phyloP scores from a whole-genome alignment of 2,113 vertebrate genomes.

The Castor canadensis region DNA sequence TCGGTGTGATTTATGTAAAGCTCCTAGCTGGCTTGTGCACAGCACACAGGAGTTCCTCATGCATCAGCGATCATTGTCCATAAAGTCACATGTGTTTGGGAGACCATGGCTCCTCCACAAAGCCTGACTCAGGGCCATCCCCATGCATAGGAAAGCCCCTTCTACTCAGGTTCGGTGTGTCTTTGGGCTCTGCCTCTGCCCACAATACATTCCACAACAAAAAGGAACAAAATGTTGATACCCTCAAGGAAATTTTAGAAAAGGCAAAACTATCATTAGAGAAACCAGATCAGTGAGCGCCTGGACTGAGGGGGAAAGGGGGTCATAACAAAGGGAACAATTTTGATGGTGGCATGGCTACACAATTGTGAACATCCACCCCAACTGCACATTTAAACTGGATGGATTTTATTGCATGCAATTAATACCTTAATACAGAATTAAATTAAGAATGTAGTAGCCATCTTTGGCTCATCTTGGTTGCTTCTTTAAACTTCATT shows the following conservation, averaged over 20 bases:
- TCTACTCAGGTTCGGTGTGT: accelerated
- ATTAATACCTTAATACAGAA: background rate
- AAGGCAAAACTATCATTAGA: background rate
- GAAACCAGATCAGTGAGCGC: background rate
- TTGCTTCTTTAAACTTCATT: background rate
- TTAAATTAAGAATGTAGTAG: background rate
- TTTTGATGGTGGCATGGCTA: background rate
- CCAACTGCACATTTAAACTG: background rate
- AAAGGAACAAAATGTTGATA: background rate
- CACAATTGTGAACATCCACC: background rate
- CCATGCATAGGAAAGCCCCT: background rate
- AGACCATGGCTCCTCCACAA: background rate
- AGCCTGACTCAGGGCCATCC: background rate
- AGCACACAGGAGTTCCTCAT: background rate
- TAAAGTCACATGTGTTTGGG: accelerated
- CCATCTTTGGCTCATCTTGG: background rate
- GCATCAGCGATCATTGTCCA: background rate
- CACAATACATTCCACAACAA: background rate
- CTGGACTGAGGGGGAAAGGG: background rate
- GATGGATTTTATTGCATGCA: background rate
- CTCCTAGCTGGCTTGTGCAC: background rate
- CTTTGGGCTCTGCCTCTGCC: background rate
- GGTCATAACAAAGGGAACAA: background rate
- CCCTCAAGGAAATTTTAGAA: background rate
- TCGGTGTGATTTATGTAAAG: background rate